Conservation (phyloP, 2,797 vertebrate species). For the Anguilla anguilla region DNA sequence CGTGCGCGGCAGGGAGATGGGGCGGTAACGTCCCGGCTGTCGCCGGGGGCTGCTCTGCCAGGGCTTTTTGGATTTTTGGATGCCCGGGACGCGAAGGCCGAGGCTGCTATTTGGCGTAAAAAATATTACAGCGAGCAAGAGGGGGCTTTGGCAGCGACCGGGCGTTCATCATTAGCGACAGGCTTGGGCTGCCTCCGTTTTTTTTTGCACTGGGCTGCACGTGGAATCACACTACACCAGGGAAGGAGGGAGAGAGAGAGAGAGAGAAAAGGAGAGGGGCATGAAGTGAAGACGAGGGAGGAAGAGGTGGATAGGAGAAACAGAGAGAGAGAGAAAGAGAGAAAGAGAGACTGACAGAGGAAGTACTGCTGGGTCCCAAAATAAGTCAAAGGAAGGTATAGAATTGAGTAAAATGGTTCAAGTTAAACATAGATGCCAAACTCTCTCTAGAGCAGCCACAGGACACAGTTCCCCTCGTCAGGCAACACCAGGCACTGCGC, state of each 20-base stretch:
- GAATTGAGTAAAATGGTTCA: constrained; percentile 27
- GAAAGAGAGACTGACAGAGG: neutral
- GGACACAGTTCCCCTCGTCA: neutral
- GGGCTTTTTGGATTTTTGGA: constrained; percentile 19
- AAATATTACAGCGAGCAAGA: constrained; percentile 56
- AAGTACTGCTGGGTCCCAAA: neutral
- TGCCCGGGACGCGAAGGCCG: constrained; percentile 27
- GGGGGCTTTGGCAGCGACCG: constrained; percentile 71
- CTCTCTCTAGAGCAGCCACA: neutral
- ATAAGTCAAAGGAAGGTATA: neutral
- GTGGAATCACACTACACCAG: constrained; percentile 39
- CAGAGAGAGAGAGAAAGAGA: neutral
- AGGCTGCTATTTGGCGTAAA: constrained; percentile 69
- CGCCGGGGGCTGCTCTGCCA: constrained; percentile 12
- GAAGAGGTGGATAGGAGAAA: constrained; percentile 23
- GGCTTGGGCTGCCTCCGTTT: constrained; percentile 70
- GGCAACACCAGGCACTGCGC: neutral
- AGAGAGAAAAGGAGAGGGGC: constrained; percentile 57
- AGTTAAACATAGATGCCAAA: neutral
- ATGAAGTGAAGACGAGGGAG: neutral
- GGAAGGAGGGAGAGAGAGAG: constrained; percentile 54
- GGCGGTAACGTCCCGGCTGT: constrained; percentile 23
- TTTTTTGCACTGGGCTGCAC: constrained; percentile 43
- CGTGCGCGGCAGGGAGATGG: constrained; percentile 16
- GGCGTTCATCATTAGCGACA: constrained; percentile 79